These are phyloP conservation scores for Triplophysa siluroides DNA, from an alignment of 2,113 vertebrate genomes.

Conservation along the genomic window DNA sequence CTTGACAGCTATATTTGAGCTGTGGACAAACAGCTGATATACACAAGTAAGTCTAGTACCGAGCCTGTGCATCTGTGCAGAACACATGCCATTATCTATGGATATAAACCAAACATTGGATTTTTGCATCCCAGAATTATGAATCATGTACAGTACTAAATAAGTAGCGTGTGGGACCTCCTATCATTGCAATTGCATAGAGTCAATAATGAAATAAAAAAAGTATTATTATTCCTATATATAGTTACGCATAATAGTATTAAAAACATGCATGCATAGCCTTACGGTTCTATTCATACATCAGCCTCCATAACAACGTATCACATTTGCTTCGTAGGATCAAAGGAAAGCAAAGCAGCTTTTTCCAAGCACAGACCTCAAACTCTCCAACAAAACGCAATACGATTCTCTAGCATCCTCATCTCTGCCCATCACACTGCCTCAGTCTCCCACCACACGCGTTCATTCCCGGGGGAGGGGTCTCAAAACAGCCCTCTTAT, in stretches of 20 bases:
- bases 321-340: not conserved
- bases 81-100: not conserved
- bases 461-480: slow-evolving; percentile 46
- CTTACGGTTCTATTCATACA: slow-evolving; percentile 39
- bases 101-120: not conserved
- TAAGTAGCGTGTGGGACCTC: too few species aligned
- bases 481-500: slow-evolving; percentile 3
- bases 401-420: slow-evolving; percentile 56
- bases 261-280: slow-evolving; percentile 8
- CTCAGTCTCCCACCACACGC: slow-evolving; percentile 34
- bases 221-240: not conserved
- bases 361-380: slow-evolving; percentile 40
- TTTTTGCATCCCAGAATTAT: not conserved
- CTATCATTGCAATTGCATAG: not conserved
- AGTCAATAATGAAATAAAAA: not conserved
- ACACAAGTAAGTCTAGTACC: slow-evolving; percentile 1
- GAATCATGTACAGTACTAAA: too few species aligned
- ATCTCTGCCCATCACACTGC: slow-evolving; percentile 64
- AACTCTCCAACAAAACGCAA: slow-evolving; percentile 50
- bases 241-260: not conserved
- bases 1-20: not conserved
- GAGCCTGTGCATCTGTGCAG: slow-evolving; percentile 1
- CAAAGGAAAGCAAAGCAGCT: not conserved
- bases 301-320: slow-evolving; percentile 9
- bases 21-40: slow-evolving; percentile 17